Conservation (phyloP, 2,888 invertebrate genomes). For the Melanophora roralis region DNA sequence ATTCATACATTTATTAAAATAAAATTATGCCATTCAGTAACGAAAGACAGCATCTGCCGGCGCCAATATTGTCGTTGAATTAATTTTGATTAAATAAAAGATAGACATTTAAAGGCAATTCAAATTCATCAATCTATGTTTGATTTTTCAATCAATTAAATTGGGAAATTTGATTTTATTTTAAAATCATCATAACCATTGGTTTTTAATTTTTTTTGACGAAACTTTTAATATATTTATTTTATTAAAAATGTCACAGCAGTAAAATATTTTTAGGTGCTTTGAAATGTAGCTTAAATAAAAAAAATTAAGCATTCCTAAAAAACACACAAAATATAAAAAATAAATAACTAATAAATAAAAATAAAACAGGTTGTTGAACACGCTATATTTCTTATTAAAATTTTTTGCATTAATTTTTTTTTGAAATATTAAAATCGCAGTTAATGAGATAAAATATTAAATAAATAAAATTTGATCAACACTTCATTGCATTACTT, state of each 20-base stretch:
- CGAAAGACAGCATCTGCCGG: background rate
- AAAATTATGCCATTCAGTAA: background rate
- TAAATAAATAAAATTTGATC: constrained; percentile 6
- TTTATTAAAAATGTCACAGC: constrained; percentile 5
- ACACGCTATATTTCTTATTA: constrained; percentile 18
- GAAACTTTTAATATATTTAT: background rate
- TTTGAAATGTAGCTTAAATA: background rate
- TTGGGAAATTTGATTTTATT: constrained; percentile 1
- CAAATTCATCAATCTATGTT: background rate
- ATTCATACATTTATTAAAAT: constrained; percentile 2
- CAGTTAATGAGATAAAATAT: constrained; percentile 29
- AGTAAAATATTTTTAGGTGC: background rate
- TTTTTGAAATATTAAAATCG: constrained; percentile 25
- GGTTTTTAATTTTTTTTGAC: background rate
- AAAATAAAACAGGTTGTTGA: constrained; percentile 41
- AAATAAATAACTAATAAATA: background rate
- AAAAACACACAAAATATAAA: no score
- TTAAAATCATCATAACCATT: background rate
- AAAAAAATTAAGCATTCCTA: background rate
- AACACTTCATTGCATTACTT: no score
- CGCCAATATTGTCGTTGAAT: background rate
- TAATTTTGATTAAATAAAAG: background rate
- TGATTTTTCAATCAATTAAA: background rate
- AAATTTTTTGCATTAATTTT: constrained; percentile 25
- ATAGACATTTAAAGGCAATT: background rate